These are phyloP conservation scores for Radopholus similis DNA, from an alignment of 1,140 invertebrate genomes.

Conservation along the genomic window DNA sequence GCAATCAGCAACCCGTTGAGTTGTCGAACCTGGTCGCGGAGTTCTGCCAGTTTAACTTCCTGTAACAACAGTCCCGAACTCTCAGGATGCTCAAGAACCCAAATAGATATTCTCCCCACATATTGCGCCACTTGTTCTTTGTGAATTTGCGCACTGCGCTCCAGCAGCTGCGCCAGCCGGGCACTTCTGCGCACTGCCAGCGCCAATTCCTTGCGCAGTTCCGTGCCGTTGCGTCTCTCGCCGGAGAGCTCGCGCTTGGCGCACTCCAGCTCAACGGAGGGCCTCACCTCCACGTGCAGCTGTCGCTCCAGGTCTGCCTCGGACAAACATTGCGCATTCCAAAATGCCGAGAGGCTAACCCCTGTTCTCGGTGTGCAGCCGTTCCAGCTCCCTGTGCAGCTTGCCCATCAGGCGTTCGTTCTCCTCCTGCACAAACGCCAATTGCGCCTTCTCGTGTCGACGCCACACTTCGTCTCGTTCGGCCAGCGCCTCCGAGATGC, in stretches of 20 bases:
- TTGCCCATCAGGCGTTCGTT: constrained; percentile 23
- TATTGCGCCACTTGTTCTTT: constrained; percentile 32
- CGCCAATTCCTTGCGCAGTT: constrained; percentile 22
- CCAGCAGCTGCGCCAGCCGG: constrained; percentile 25
- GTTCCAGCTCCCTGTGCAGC: constrained; percentile 32
- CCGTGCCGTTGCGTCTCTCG: constrained; percentile 17
- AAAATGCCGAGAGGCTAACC: constrained; percentile 7
- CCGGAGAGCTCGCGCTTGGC: neutral
- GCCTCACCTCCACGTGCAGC: constrained; percentile 16
- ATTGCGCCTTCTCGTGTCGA: constrained; percentile 34
- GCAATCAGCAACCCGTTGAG: neutral
- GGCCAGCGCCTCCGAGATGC: constrained; percentile 22
- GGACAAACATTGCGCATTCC: neutral
- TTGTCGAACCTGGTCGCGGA: neutral
- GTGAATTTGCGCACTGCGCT: constrained; percentile 33
- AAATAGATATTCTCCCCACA: constrained; percentile 8
- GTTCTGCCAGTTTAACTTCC: constrained; percentile 5
- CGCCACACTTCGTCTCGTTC: constrained; percentile 41
- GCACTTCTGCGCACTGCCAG: constrained; percentile 12
- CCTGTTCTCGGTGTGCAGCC: constrained; percentile 32
- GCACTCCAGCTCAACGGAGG: too few species aligned
- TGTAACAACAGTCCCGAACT: too few species aligned
- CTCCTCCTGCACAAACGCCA: constrained; percentile 26
- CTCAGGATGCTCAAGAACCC: neutral
- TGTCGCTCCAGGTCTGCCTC: constrained; percentile 30